A percentile compares a stretch with the other conserved stretches of the same genome.
phyloP scores from a whole-genome alignment of 2,797 vertebrate genomes.

The Sebastes nivosus region DNA sequence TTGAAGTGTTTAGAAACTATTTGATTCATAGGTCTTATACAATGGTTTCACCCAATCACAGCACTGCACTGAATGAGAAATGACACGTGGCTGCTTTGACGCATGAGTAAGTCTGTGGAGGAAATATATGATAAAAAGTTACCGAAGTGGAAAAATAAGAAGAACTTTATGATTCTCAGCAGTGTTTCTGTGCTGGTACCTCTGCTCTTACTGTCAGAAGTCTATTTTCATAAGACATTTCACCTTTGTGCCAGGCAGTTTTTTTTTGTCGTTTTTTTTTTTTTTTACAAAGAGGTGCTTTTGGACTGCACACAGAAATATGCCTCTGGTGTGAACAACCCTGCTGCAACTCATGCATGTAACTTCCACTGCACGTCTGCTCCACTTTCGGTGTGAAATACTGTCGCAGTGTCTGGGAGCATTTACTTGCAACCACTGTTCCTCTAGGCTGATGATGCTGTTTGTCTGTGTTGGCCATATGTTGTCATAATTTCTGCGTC shows the following conservation, averaged over 20 bases:
- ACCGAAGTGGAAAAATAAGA: slow-evolving; percentile 20
- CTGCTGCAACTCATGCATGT: slow-evolving; percentile 48
- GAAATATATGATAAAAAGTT: background rate
- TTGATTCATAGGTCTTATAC: background rate
- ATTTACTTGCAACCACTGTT: slow-evolving; percentile 32
- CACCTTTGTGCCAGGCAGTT: slow-evolving; percentile 21
- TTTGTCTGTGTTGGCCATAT: slow-evolving; percentile 25
- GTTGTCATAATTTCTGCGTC: slow-evolving; percentile 27
- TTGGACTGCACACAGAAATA: slow-evolving; percentile 22
- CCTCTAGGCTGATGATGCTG: slow-evolving; percentile 15
- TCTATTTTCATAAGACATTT: slow-evolving; percentile 32
- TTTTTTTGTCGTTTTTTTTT: background rate
- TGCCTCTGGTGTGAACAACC: slow-evolving; percentile 35
- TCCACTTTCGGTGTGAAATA: slow-evolving; percentile 30
- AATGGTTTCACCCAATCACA: slow-evolving; percentile 12
- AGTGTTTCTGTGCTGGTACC: slow-evolving; percentile 24
- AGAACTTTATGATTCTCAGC: slow-evolving; percentile 27
- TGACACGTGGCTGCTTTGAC: background rate
- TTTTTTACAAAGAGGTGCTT: background rate
- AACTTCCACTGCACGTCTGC: slow-evolving; percentile 36
- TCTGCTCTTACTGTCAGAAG: slow-evolving; percentile 22
- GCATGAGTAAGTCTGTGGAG: slow-evolving; percentile 3
- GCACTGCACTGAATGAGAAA: slow-evolving; percentile 13
- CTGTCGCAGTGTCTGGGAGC: slow-evolving; percentile 22
- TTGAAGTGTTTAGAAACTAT: background rate